These are phyloP conservation scores for Pseudochirops corinnae DNA, from an alignment of 2,797 vertebrate genomes.

Conservation along the genomic window DNA sequence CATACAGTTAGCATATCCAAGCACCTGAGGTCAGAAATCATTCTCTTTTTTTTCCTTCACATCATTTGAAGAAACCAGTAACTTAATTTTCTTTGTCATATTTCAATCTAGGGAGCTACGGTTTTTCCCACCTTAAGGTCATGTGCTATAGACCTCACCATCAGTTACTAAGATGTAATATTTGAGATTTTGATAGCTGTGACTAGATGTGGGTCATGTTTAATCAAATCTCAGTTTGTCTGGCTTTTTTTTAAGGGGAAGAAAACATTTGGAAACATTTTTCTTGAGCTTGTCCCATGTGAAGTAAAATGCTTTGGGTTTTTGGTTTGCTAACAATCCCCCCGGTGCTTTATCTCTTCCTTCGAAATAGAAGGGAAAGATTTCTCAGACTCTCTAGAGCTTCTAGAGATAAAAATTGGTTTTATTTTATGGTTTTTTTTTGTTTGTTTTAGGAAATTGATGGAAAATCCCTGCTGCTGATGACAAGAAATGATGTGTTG, in stretches of 20 bases:
- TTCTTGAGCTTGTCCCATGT: constrained; percentile 2
- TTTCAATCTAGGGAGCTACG: constrained; percentile 34
- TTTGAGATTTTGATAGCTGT: constrained; percentile 46
- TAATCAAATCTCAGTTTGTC: constrained; percentile 43
- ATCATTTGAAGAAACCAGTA: background rate
- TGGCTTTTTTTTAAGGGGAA: constrained; percentile 16
- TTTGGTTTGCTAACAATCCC: background rate
- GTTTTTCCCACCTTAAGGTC: background rate
- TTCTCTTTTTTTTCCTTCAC: background rate
- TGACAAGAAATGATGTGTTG: constrained; percentile 98
- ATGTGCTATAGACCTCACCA: background rate
- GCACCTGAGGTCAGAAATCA: background rate
- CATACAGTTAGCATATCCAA: background rate
- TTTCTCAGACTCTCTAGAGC: constrained; percentile 50
- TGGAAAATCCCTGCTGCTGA: constrained; percentile 97
- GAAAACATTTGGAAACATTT: constrained; percentile 20
- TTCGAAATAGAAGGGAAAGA: constrained; percentile 26
- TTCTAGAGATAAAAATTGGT: constrained; percentile 71
- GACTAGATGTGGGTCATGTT: constrained; percentile 39
- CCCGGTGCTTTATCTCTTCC: background rate
- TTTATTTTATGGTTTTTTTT: constrained; percentile 77
- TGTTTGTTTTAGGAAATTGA: constrained; percentile 94
- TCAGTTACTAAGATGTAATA: constrained; percentile 39
- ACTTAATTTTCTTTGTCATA: background rate
- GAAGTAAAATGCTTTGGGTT: constrained; percentile 6